Percentiles rank a stretch among this genome's conserved stretches.
Conservation (phyloP, 1,140 invertebrate genomes). For the Drosophila auraria region DNA sequence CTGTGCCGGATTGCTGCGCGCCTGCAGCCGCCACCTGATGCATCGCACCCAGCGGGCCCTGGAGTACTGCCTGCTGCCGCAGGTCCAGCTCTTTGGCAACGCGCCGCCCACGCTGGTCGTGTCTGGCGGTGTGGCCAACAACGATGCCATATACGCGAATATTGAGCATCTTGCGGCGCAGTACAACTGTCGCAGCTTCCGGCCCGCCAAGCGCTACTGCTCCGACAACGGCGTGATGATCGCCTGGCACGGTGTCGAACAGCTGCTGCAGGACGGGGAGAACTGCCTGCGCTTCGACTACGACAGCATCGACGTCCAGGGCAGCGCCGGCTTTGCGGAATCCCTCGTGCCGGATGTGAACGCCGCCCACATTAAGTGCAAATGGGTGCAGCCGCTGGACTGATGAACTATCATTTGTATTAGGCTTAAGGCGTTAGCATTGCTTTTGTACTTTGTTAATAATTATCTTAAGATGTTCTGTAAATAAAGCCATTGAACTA, state of each 20-base stretch:
- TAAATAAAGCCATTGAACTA: not conserved
- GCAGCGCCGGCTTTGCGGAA: conserved; percentile 86
- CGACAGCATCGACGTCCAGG: conserved; percentile 86
- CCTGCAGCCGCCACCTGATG: conserved; percentile 92
- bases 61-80: conserved; percentile 88
- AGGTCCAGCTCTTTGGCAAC: conserved; percentile 87
- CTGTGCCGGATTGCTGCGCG: conserved; percentile 93
- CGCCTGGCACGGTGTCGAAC: conserved; percentile 98
- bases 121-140: conserved; percentile 98
- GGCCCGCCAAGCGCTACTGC: conserved; percentile 94
- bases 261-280: conserved; percentile 85
- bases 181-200: conserved; percentile 88
- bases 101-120: conserved; percentile 89
- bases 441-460: too few relatives aligned
- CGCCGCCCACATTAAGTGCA: conserved; percentile 87
- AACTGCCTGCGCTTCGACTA: conserved; percentile 85
- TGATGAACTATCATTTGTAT: not conserved
- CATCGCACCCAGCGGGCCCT: conserved; percentile 93
- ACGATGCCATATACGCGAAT: conserved; percentile 91
- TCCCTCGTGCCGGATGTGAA: conserved; percentile 87
- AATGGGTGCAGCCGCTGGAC: conserved; percentile 84
- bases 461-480: not conserved
- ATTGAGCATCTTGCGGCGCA: conserved; percentile 89
- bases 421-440: too few relatives aligned
- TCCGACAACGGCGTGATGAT: conserved; percentile 99